phyloP scores from a whole-genome alignment of 2,113 vertebrate genomes.

The Artemisiospiza belli region DNA sequence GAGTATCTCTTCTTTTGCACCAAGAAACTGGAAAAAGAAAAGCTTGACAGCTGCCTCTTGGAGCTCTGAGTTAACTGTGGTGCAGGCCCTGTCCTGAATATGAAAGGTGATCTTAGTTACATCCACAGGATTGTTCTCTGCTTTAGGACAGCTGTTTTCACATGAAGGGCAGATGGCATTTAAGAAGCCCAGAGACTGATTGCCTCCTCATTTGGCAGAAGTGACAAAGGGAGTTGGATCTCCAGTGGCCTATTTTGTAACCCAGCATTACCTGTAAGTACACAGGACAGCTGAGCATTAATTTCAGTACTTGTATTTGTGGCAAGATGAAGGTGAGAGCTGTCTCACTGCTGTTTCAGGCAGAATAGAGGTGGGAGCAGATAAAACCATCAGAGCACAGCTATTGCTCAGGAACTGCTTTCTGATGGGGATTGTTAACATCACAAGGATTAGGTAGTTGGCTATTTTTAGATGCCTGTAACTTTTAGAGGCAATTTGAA shows the following conservation, averaged over 20 bases:
- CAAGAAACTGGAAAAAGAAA: not conserved
- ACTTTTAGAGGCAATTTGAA: conserved; percentile 48
- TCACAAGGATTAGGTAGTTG: conserved; percentile 1
- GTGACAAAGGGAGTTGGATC: not conserved
- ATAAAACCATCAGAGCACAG: not conserved
- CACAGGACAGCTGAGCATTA: not conserved
- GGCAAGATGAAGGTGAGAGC: not conserved
- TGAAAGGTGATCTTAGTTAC: not conserved
- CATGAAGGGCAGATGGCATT: not conserved
- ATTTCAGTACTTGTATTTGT: not conserved
- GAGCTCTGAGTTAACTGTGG: not conserved
- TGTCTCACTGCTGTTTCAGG: not conserved
- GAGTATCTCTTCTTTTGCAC: not conserved
- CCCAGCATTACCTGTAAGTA: not conserved
- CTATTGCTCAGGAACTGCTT: not conserved
- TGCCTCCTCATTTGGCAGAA: not conserved
- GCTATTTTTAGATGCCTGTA: conserved; percentile 50
- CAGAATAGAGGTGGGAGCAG: not conserved
- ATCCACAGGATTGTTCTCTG: not conserved
- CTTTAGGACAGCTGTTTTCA: not conserved
- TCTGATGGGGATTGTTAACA: conserved; percentile 14
- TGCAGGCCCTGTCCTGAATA: not conserved
- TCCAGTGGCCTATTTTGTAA: not conserved
- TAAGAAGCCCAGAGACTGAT: not conserved
- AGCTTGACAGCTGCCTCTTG: not conserved